A percentile compares a stretch with the other conserved stretches of the same genome.
These are phyloP conservation scores for Phyllostomus hastatus DNA, from an alignment of 2,113 vertebrate genomes.

Conservation along the genomic window DNA sequence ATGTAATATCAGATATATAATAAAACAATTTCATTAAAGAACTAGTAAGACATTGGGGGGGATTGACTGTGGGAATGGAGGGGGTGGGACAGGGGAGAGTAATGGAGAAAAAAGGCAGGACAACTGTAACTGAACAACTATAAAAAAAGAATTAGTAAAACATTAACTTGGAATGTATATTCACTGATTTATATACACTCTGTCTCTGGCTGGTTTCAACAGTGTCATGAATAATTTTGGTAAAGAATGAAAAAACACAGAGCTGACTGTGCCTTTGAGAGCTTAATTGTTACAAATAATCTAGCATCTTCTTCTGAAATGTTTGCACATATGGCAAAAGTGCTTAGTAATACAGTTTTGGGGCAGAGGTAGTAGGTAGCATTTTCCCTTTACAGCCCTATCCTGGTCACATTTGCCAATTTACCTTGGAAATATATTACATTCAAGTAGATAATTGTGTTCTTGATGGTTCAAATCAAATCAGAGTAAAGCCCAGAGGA, in stretches of 20 bases:
- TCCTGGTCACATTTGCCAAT: not conserved
- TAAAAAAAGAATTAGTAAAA: not conserved
- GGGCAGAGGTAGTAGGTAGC: not conserved
- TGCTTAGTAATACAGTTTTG: not conserved
- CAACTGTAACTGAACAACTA: too few species aligned
- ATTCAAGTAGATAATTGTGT: not conserved
- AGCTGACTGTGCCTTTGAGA: not conserved
- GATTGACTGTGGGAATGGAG: too few species aligned
- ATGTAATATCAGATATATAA: not conserved
- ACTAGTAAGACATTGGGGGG: not conserved
- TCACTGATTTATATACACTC: not conserved
- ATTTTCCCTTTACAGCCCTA: not conserved
- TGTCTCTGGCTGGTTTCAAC: not conserved
- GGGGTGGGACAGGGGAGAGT: too few species aligned
- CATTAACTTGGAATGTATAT: not conserved
- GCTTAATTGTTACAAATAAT: not conserved
- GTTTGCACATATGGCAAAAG: not conserved
- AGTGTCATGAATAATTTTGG: not conserved
- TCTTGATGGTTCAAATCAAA: slow-evolving; percentile 4
- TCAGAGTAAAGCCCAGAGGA: not conserved
- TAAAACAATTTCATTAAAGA: not conserved
- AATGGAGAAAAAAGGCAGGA: too few species aligned
- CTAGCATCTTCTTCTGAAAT: not conserved
- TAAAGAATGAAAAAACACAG: not conserved
- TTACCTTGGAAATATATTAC: slow-evolving; percentile 6